Conservation (phyloP, 2,888 invertebrate genomes). For the Agonopterix heracliana region DNA sequence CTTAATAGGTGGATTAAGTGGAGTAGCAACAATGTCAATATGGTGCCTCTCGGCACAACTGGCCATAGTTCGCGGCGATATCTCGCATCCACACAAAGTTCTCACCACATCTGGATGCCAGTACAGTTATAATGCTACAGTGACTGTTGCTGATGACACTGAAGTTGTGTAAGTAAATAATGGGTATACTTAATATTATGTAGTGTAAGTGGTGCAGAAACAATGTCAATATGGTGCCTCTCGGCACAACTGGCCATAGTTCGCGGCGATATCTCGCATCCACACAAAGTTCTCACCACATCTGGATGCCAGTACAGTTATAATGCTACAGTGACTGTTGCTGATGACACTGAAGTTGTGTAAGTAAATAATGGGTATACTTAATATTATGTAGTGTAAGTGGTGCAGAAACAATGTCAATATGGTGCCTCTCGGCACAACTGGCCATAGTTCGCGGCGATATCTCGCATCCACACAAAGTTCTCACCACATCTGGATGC, state of each 20-base stretch:
- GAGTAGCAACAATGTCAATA: constrained; percentile 75
- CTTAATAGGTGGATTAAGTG: constrained; percentile 74
- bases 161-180: too few relatives aligned
- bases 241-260: constrained; percentile 59
- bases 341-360: constrained; percentile 6
- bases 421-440: too few relatives aligned
- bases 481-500: too few relatives aligned
- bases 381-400: too few relatives aligned
- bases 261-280: constrained; percentile 77
- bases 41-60: constrained; percentile 79
- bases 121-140: too few relatives aligned
- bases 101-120: too few relatives aligned
- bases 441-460: constrained; percentile 76
- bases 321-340: constrained; percentile 32
- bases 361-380: constrained; percentile 10
- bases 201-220: too few relatives aligned
- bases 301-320: constrained; percentile 80
- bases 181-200: too few relatives aligned
- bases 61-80: constrained; percentile 48
- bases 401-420: too few relatives aligned
- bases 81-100: too few relatives aligned
- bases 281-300: constrained; percentile 79
- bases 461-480: constrained; percentile 80
- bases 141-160: too few relatives aligned
- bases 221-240: too few relatives aligned